phyloP scores from a whole-genome alignment of 2,797 vertebrate genomes.

The Phoxinus dragarum region DNA sequence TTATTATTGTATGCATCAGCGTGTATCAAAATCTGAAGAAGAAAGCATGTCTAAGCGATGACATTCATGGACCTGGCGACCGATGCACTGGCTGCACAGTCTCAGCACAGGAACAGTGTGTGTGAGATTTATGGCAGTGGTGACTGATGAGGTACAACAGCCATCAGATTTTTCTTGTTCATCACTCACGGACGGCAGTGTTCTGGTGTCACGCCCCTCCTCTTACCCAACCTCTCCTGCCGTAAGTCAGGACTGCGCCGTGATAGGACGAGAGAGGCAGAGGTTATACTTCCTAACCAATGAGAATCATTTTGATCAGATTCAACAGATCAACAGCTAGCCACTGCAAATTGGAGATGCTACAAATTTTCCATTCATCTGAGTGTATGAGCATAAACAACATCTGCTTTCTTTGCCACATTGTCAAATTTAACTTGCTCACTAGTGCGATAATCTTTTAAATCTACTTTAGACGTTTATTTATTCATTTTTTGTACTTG shows the following conservation, averaged over 20 bases:
- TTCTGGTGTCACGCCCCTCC: conserved; percentile 14
- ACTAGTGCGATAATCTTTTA: not conserved
- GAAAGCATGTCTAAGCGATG: not conserved
- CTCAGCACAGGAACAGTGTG: not conserved
- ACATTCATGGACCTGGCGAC: not conserved
- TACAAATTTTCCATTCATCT: not conserved
- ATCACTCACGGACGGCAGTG: conserved; percentile 5
- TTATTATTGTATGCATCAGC: not conserved
- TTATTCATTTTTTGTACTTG: not conserved
- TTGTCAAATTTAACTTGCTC: not conserved
- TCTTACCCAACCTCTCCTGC: conserved; percentile 21
- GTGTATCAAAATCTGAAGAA: not conserved
- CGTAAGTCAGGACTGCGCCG: not conserved
- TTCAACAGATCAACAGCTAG: conserved; percentile 3
- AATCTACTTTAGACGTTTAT: not conserved
- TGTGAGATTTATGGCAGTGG: not conserved
- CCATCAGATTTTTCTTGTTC: conserved; percentile 18
- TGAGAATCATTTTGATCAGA: not conserved
- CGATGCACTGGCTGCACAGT: not conserved
- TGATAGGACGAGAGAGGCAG: conserved; percentile 5
- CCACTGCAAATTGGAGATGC: not conserved
- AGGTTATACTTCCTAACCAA: not conserved
- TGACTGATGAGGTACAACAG: conserved; percentile 11
- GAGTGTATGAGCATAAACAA: conserved; percentile 7
- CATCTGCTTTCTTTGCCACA: conserved; percentile 11